phyloP scores from a whole-genome alignment of 2,797 vertebrate species.

The Mycteria americana region DNA sequence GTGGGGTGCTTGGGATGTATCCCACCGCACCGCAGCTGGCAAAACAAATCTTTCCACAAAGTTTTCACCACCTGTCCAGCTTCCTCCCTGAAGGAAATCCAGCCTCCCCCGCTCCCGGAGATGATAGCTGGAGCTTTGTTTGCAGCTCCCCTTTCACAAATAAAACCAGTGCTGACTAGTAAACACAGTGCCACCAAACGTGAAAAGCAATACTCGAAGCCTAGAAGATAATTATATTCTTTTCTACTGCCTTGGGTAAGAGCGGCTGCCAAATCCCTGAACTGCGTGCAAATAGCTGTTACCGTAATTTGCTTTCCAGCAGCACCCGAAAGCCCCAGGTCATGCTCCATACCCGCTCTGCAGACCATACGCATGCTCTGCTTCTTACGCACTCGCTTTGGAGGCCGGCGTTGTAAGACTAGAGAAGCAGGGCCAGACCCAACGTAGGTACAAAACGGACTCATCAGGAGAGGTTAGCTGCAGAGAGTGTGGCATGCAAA shows the following conservation, averaged over 20 bases:
- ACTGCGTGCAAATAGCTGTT: neutral
- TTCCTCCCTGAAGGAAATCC: constrained; percentile 35
- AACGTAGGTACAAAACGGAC: neutral
- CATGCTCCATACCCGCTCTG: neutral
- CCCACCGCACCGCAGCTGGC: neutral
- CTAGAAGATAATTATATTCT: neutral
- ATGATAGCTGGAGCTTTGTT: neutral
- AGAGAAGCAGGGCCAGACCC: neutral
- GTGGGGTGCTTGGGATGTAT: neutral
- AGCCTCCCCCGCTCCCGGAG: neutral
- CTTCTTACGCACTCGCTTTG: neutral
- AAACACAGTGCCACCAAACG: neutral
- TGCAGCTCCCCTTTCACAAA: neutral
- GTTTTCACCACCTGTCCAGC: neutral
- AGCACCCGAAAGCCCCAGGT: neutral
- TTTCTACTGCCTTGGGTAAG: neutral
- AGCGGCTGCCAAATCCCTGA: neutral
- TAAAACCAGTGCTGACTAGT: neutral
- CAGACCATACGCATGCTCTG: neutral
- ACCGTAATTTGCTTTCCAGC: neutral
- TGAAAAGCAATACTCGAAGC: neutral
- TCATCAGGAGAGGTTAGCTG: neutral
- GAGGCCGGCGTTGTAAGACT: neutral
- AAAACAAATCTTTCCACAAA: constrained; percentile 34
- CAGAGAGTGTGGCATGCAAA: neutral